phyloP scores from a whole-genome alignment of 1,140 invertebrate species.

The Drosophila kepulauana region DNA sequence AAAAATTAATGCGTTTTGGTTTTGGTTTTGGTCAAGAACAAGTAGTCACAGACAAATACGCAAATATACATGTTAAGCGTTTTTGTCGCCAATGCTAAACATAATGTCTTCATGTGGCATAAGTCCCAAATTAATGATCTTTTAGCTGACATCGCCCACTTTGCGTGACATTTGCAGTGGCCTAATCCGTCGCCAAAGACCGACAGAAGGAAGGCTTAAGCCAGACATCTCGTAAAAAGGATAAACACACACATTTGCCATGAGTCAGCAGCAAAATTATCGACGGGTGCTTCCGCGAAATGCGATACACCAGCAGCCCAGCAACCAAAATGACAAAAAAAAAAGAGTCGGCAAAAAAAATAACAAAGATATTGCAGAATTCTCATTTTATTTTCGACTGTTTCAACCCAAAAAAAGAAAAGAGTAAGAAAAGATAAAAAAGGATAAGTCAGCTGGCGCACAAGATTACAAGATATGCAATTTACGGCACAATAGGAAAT shows the following conservation, averaged over 20 bases:
- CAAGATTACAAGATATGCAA: conserved; percentile 73
- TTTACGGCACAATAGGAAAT: conserved; percentile 77
- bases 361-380: conserved; percentile 61
- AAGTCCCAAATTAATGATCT: conserved; percentile 78
- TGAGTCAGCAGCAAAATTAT: conserved; percentile 66
- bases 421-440: not conserved
- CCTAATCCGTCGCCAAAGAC: conserved; percentile 56
- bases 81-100: conserved; percentile 57
- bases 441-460: conserved; percentile 68
- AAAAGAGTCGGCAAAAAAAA: conserved; percentile 33
- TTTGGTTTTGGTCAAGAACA: conserved; percentile 20
- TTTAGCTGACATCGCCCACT: conserved; percentile 71
- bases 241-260: conserved; percentile 64
- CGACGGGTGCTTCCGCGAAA: conserved; percentile 74
- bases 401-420: conserved; percentile 60
- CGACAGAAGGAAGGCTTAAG: conserved; percentile 62
- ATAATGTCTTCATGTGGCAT: conserved; percentile 71
- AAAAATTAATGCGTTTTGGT: conserved; percentile 27
- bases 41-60: conserved; percentile 29
- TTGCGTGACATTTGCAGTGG: conserved; percentile 79
- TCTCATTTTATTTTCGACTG: conserved; percentile 39
- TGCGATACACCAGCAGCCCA: conserved; percentile 57
- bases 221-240: conserved; percentile 74
- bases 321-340: not conserved
- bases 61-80: conserved; percentile 57